Evolutionary conservation across 2,113 vertebrate genomes (phyloP).

Genomic region (Crotalus viridis): DNA sequence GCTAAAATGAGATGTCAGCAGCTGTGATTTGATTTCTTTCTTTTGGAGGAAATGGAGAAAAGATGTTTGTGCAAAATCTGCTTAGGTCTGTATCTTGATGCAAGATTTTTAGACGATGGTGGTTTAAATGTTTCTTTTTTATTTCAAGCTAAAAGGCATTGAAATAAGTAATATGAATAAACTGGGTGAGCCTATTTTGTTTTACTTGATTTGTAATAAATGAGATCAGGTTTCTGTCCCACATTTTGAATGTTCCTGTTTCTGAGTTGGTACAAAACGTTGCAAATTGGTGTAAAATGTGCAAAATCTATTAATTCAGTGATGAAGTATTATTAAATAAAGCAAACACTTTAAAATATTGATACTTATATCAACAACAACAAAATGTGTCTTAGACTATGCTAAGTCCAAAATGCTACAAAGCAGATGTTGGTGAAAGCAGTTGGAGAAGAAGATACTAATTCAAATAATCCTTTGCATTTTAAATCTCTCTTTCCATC

Average conservation of each 20-base stretch:
- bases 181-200: not conserved
- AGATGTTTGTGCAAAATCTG: not conserved
- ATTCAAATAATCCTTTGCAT: not conserved
- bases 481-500: not conserved
- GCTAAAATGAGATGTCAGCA: conserved; percentile 60
- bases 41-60: not conserved
- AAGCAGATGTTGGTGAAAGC: not conserved
- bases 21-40: conserved; percentile 48
- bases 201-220: not conserved
- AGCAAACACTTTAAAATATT: not conserved
- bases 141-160: not conserved
- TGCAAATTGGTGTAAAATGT: not conserved
- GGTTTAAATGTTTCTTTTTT: not conserved
- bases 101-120: not conserved
- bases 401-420: not conserved
- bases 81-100: not conserved
- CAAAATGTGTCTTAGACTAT: not conserved
- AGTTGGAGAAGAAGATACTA: not conserved
- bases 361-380: not conserved
- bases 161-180: not conserved
- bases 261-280: not conserved
- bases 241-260: not conserved
- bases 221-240: not conserved
- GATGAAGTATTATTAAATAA: not conserved
- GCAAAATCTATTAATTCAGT: not conserved